These are phyloP conservation scores for Epizoanthus ramosus DNA, from an alignment of 92 coral and sea anemone species.

Conservation along the genomic window DNA sequence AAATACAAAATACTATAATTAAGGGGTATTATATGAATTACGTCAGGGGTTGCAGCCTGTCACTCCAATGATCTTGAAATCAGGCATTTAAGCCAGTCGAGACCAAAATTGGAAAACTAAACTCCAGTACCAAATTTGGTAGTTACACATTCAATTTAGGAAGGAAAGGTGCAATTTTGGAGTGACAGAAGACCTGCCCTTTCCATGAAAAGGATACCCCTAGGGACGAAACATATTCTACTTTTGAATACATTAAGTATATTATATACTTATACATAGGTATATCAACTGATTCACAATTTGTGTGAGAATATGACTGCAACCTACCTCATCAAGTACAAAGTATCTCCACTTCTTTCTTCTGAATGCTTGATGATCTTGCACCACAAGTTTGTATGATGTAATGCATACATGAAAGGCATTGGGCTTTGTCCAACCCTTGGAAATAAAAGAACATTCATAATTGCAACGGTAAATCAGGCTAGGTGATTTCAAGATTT, in stretches of 20 bases:
- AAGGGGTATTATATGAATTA: no score
- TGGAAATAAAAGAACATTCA: background rate
- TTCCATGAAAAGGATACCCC: background rate
- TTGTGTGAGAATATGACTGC: background rate
- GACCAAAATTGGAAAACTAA: no score
- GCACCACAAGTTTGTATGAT: conserved; percentile 95
- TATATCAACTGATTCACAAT: no score
- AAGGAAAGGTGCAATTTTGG: no score
- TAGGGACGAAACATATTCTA: background rate
- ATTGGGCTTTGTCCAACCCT: conserved; percentile 99
- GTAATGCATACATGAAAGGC: conserved; percentile 99
- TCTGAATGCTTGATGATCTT: conserved; percentile 97
- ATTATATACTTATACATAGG: no score
- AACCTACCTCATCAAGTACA: conserved; percentile 88
- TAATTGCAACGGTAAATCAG: background rate
- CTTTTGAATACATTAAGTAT: background rate
- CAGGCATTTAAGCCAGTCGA: no score
- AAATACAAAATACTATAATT: no score
- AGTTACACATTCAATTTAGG: no score
- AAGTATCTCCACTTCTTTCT: conserved; percentile 99
- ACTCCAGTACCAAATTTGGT: background rate
- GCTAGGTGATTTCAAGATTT: background rate
- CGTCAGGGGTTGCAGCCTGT: no score
- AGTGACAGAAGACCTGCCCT: background rate
- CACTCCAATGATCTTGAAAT: no score